Conservation (phyloP, 1,140 invertebrate species). For the Aphis craccivora region DNA sequence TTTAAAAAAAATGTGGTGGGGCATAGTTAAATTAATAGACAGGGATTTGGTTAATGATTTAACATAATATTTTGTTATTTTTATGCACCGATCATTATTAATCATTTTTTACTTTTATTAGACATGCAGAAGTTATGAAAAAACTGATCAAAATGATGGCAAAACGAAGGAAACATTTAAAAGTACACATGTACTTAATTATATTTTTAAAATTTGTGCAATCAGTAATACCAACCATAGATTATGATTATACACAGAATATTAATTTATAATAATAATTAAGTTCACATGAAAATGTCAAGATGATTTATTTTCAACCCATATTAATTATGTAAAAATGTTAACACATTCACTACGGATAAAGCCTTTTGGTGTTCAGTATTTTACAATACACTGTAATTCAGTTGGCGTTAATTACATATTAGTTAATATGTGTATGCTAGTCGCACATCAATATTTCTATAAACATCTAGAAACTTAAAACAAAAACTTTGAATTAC, state of each 20-base stretch:
- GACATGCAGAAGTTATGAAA: conserved; percentile 99
- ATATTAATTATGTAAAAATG: not conserved
- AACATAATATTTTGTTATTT: not conserved
- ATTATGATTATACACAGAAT: conserved; percentile 99
- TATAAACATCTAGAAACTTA: too few relatives aligned
- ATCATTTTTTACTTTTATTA: conserved; percentile 65
- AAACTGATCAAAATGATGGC: conserved; percentile 98
- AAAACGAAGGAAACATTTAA: conserved; percentile 93
- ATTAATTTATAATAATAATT: conserved; percentile 45
- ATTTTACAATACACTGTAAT: too few relatives aligned
- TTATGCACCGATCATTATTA: not conserved
- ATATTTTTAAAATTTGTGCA: conserved; percentile 99
- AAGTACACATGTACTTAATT: conserved; percentile 98
- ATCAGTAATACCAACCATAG: conserved; percentile 98
- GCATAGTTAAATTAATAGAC: not conserved
- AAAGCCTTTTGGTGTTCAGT: too few relatives aligned
- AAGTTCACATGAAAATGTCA: not conserved
- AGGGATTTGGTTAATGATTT: too few relatives aligned
- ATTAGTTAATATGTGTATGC: too few relatives aligned
- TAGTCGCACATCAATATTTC: too few relatives aligned
- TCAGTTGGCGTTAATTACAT: too few relatives aligned
- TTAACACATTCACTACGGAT: too few relatives aligned
- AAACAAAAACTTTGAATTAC: too few relatives aligned
- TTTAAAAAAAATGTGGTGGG: not conserved
- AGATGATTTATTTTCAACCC: not conserved